Conservation (phyloP, 2,113 vertebrate genomes). For the Anolis carolinensis region DNA sequence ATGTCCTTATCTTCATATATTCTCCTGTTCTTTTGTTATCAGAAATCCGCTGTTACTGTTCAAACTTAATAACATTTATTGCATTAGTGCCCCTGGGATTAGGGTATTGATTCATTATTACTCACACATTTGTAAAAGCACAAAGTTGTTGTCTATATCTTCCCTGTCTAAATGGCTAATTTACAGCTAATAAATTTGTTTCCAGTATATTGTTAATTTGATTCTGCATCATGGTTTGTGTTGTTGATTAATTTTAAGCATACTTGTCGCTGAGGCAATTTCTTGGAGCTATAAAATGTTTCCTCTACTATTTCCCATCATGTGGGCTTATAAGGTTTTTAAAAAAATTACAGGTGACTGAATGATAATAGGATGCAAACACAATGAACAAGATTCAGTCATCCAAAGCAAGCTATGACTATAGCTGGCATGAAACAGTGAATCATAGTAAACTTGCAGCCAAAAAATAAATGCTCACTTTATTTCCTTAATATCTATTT, state of each 20-base stretch:
- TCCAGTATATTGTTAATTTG: slow-evolving; percentile 31
- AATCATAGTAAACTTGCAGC: not conserved
- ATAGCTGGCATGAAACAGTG: slow-evolving; percentile 7
- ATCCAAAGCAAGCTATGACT: slow-evolving; percentile 20
- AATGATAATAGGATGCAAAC: slow-evolving; percentile 10
- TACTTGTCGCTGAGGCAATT: slow-evolving; percentile 22
- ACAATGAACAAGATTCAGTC: slow-evolving; percentile 5
- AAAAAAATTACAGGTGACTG: slow-evolving; percentile 23
- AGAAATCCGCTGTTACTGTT: not conserved
- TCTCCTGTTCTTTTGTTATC: not conserved
- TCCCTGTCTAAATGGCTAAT: slow-evolving; percentile 21
- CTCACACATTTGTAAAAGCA: slow-evolving; percentile 13
- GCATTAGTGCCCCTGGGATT: slow-evolving; percentile 21
- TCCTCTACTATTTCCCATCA: slow-evolving; percentile 37
- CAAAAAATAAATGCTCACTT: not conserved
- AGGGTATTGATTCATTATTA: slow-evolving; percentile 24
- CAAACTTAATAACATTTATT: slow-evolving; percentile 33
- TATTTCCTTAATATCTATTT: not conserved
- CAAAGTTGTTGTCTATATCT: slow-evolving; percentile 2
- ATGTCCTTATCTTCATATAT: not conserved
- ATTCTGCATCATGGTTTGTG: not conserved
- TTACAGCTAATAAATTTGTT: not conserved
- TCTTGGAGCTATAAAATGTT: slow-evolving; percentile 34
- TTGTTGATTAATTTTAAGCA: slow-evolving; percentile 14
- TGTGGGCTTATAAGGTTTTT: slow-evolving; percentile 25